Conservation (phyloP, 1,140 invertebrate genomes). For the Pristionchus pacificus region DNA sequence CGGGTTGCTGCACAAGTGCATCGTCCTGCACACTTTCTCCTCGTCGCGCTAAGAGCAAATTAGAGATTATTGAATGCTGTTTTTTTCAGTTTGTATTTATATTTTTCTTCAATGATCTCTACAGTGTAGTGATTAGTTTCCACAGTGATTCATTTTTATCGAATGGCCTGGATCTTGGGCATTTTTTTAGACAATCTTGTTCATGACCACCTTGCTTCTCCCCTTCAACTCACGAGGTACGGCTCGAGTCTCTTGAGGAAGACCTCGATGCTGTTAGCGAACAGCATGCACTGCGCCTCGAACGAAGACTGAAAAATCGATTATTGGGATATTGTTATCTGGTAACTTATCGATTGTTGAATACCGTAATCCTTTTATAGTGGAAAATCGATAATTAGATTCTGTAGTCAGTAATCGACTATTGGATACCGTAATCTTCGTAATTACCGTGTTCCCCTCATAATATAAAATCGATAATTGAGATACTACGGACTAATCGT, state of each 20-base stretch:
- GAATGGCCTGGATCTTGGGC: neutral
- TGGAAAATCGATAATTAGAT: neutral
- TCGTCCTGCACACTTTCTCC: slow-evolving; percentile 39
- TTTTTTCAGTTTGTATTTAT: no score
- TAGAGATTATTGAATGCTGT: no score
- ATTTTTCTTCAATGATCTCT: no score
- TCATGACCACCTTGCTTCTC: neutral
- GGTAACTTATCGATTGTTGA: no score
- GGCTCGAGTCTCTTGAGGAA: slow-evolving; percentile 48
- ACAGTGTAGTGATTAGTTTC: neutral
- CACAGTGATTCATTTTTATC: slow-evolving; percentile 2
- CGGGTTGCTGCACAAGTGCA: slow-evolving; percentile 50
- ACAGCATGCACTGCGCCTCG: slow-evolving; percentile 47
- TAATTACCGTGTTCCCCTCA: neutral
- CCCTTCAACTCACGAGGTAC: slow-evolving; percentile 40
- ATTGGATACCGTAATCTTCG: neutral
- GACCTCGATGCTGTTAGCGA: slow-evolving; percentile 48
- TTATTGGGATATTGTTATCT: no score
- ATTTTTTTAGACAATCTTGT: neutral
- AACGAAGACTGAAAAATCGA: no score
- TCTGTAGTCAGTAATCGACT: neutral
- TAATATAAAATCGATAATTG: neutral
- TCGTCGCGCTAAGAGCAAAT: slow-evolving; percentile 44
- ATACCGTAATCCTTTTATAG: slow-evolving; percentile 49
- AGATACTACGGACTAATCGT: neutral